These are phyloP conservation scores for Ophion ventricosus DNA, from an alignment of 2,888 invertebrate genomes.

Conservation along the genomic window DNA sequence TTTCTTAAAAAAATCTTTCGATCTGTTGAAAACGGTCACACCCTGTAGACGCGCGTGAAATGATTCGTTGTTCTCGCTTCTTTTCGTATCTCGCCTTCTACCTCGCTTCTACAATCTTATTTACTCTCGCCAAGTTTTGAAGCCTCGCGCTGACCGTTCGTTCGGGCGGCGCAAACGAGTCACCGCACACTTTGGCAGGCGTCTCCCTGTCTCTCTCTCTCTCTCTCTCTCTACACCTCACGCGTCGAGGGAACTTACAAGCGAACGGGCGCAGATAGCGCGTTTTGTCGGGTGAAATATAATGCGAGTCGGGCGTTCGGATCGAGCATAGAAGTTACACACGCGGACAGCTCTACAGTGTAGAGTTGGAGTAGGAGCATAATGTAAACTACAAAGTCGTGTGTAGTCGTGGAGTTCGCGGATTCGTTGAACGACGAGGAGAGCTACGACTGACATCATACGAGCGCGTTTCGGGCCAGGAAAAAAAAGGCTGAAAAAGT, in stretches of 20 bases:
- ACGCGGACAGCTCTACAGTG: no score
- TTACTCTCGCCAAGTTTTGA: constrained; percentile 48
- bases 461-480: constrained; percentile 10
- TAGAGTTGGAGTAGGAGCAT: neutral
- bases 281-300: neutral
- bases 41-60: neutral
- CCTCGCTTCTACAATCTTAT: constrained; percentile 32
- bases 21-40: no score
- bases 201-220: no score
- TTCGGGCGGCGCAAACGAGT: constrained; percentile 54
- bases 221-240: no score
- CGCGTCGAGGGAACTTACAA: neutral
- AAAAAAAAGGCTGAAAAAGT: constrained; percentile 25
- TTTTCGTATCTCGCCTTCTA: constrained; percentile 26
- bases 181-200: neutral
- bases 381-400: constrained; percentile 10
- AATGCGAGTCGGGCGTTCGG: neutral
- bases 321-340: neutral
- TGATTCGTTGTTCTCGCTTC: constrained; percentile 5
- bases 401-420: neutral
- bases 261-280: neutral
- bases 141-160: constrained; percentile 45
- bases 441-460: constrained; percentile 50
- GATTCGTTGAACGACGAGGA: constrained; percentile 23
- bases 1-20: no score